phyloP scores from a whole-genome alignment of 1,140 invertebrate genomes.

The Drosophila watanabei region DNA sequence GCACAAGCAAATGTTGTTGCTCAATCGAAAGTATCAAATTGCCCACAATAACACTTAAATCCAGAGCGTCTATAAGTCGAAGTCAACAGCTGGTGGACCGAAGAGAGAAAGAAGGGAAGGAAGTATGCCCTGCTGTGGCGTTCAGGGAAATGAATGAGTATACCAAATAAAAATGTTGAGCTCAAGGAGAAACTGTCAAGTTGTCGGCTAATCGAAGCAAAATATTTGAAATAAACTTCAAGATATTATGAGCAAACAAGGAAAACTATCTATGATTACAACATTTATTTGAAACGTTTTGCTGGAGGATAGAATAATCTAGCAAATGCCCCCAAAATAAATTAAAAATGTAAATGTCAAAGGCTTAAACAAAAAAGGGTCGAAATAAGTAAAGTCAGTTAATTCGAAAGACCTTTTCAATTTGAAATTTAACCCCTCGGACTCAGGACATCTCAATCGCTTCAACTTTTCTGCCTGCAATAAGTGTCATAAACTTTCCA shows the following conservation, averaged over 20 bases:
- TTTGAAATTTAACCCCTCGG: slow-evolving; percentile 19
- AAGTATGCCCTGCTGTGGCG: slow-evolving; percentile 21
- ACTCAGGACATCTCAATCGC: slow-evolving; percentile 20
- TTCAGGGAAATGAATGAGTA: slow-evolving; percentile 67
- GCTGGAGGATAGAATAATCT: too few species aligned
- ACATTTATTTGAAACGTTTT: slow-evolving; percentile 7
- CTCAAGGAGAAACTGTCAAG: slow-evolving; percentile 44
- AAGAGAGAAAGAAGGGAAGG: too few species aligned
- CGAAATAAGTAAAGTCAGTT: slow-evolving; percentile 1
- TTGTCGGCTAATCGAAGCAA: slow-evolving; percentile 43
- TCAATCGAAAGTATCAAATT: slow-evolving; percentile 85
- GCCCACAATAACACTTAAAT: slow-evolving; percentile 85
- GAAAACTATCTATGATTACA: background rate
- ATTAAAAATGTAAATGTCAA: background rate
- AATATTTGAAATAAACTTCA: slow-evolving; percentile 48
- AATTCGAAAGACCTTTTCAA: slow-evolving; percentile 3
- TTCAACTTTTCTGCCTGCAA: slow-evolving; percentile 34
- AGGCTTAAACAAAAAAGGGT: background rate
- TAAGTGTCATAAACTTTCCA: slow-evolving; percentile 60
- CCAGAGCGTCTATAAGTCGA: slow-evolving; percentile 63
- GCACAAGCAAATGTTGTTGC: slow-evolving; percentile 84
- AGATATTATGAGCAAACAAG: slow-evolving; percentile 18
- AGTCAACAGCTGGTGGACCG: slow-evolving; percentile 48
- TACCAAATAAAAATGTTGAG: slow-evolving; percentile 74
- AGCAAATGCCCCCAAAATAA: background rate